Evolutionary conservation across 1,140 invertebrate genomes (phyloP).

Genomic region (Homalodisca vitripennis): DNA sequence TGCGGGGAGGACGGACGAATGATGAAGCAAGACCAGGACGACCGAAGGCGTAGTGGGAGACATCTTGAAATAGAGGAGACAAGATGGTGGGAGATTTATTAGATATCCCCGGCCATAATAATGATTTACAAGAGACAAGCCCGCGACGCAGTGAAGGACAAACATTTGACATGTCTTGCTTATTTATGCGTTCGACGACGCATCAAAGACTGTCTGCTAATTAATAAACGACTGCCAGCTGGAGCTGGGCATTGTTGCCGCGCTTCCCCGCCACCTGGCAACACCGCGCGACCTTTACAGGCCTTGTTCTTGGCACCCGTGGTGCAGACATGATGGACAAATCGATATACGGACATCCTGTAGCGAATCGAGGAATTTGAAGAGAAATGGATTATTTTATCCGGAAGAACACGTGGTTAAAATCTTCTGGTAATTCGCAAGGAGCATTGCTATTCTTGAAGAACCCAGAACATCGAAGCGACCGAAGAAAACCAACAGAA

Average conservation of each 20-base stretch:
- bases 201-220: conserved; percentile 16
- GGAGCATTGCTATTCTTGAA: too few species aligned
- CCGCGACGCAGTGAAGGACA: conserved; percentile 2
- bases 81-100: conserved; percentile 29
- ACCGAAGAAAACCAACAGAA: too few species aligned
- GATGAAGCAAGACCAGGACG: too few species aligned
- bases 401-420: too few species aligned
- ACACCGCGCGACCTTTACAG: background rate
- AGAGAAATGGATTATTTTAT: too few species aligned
- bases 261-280: background rate
- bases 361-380: too few species aligned
- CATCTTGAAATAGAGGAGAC: conserved; percentile 30
- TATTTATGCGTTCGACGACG: conserved; percentile 21
- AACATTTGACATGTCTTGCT: conserved; percentile 19
- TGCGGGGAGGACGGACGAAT: too few species aligned
- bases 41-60: conserved; percentile 23
- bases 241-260: conserved; percentile 10
- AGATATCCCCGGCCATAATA: conserved; percentile 28
- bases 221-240: conserved; percentile 23
- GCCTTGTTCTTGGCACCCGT: background rate
- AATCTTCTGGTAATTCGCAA: too few species aligned
- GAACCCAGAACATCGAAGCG: too few species aligned
- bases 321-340: too few species aligned
- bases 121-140: background rate
- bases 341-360: too few species aligned